Base-by-base conservation (phyloP, 2,888 invertebrate genomes). In the Minunthozetes semirufus region DNA sequence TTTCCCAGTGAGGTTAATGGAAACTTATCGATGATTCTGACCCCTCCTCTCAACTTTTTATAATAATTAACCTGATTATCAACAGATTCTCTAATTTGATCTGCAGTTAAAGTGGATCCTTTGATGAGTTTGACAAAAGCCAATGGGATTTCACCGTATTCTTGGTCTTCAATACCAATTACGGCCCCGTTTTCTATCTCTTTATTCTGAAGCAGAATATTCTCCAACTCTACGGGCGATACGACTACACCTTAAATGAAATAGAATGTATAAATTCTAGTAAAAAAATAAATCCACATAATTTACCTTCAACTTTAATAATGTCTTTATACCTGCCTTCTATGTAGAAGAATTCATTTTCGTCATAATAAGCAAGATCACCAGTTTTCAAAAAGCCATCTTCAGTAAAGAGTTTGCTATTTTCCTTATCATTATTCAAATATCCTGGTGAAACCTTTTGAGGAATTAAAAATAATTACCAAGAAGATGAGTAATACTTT, bases 351-450 rank as follows among this genome's bases (percentile, higher is more conserved):
- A 25, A 33, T 3, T 63, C 1, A 1, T 63, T 29, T 15, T 63
- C 61, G 33, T 63, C 61, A 63, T 63, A 63, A 33, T 63, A 63
- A 1, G 33, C 61, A 33, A 63, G 29, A 22, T 63, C 61, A 22
- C 33, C 61, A n/a, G 33, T 63, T n/a, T 33, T 29, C 8, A 63
- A 9, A 33, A 33, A 63, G 15, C 61, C 61, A 9, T 63, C 61
- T 1, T 8, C 19, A 33, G 61, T 63, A n/a, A 63, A 63, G 17
- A 63, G 61, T 6, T 11, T 29, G 8, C 3, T 6, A 22, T 63
- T 63, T 13, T 29, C 33, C 5, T 15, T 1, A 4, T 1, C 6
- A 22, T 63, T 33, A 17, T 63, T 9, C 0, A 63, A 9, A 63
- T 63, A 63, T 8, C 61, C 61, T 1, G 61, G 61, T 3, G 33